These are phyloP conservation scores for Ochlodes sylvanus DNA, from an alignment of 2,888 invertebrate genomes.

Conservation along the genomic window DNA sequence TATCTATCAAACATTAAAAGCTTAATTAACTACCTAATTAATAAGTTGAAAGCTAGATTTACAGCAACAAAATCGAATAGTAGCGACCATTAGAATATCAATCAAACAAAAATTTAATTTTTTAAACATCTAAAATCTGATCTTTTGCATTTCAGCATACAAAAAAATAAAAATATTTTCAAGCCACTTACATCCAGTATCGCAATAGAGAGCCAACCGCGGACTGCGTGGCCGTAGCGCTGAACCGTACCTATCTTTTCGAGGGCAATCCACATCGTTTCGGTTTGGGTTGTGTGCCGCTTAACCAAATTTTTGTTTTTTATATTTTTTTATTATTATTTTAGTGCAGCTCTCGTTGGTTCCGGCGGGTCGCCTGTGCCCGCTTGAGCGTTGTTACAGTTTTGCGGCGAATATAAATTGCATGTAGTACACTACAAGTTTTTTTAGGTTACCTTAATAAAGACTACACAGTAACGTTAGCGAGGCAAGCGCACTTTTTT, in stretches of 20 bases:
- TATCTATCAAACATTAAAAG: no score
- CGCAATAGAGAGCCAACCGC: constrained; percentile 39
- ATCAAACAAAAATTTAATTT: no score
- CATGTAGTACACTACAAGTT: constrained; percentile 50
- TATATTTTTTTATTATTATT: constrained; percentile 67
- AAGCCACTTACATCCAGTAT: neutral
- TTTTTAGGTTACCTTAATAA: constrained; percentile 38
- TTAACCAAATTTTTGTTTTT: constrained; percentile 68
- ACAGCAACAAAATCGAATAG: no score
- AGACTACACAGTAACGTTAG: constrained; percentile 33
- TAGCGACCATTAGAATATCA: no score
- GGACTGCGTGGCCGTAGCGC: constrained; percentile 54
- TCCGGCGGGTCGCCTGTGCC: constrained; percentile 52
- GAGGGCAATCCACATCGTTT: constrained; percentile 79
- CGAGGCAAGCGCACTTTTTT: constrained; percentile 28
- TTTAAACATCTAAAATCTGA: no score
- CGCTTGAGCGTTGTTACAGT: constrained; percentile 54
- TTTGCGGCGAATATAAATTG: constrained; percentile 52
- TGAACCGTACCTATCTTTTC: constrained; percentile 63
- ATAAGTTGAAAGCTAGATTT: no score
- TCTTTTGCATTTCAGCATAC: no score
- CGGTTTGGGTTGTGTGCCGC: constrained; percentile 76
- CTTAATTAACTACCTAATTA: no score
- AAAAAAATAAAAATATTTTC: no score
- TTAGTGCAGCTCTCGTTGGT: constrained; percentile 64